phyloP scores from a whole-genome alignment of 2,797 vertebrate genomes.

The Gephyroberyx darwinii region DNA sequence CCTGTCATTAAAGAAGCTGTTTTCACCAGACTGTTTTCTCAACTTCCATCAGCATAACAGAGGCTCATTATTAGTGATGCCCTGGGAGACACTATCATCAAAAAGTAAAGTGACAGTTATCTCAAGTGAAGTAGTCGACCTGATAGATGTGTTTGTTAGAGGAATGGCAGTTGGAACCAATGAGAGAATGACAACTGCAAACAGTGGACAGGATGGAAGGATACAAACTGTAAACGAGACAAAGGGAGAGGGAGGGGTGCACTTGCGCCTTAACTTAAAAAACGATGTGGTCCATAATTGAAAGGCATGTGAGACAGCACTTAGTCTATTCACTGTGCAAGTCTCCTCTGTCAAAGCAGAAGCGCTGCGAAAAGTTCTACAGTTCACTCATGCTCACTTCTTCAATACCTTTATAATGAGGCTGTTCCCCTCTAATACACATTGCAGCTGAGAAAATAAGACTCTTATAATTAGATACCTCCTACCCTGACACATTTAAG shows the following conservation, averaged over 20 bases:
- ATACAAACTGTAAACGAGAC: conserved; percentile 35
- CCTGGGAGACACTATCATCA: conserved; percentile 64
- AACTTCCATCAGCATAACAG: conserved; percentile 38
- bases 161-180: conserved; percentile 38
- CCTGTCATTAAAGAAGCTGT: conserved; percentile 14
- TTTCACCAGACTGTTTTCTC: conserved; percentile 35
- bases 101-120: conserved; percentile 65
- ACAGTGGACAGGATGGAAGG: conserved; percentile 30
- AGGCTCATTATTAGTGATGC: conserved; percentile 61
- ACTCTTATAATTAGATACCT: conserved; percentile 70
- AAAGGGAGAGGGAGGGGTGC: conserved; percentile 13
- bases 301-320: conserved; percentile 59
- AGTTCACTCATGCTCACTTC: conserved; percentile 57
- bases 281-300: conserved; percentile 64
- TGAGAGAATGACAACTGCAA: conserved; percentile 13
- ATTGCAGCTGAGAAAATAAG: conserved; percentile 61
- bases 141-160: conserved; percentile 39
- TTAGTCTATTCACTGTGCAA: conserved; percentile 41
- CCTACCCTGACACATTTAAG: conserved; percentile 63
- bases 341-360: conserved; percentile 55
- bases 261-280: conserved; percentile 37
- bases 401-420: conserved; percentile 70
- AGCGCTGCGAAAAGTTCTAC: conserved; percentile 46
- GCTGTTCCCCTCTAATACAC: conserved; percentile 57
- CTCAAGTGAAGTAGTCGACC: conserved; percentile 59